A percentile compares a stretch with the other conserved stretches of the same genome.
Evolutionary conservation across 2,888 invertebrate species (phyloP).

Genomic region (Callinectes sapidus): DNA sequence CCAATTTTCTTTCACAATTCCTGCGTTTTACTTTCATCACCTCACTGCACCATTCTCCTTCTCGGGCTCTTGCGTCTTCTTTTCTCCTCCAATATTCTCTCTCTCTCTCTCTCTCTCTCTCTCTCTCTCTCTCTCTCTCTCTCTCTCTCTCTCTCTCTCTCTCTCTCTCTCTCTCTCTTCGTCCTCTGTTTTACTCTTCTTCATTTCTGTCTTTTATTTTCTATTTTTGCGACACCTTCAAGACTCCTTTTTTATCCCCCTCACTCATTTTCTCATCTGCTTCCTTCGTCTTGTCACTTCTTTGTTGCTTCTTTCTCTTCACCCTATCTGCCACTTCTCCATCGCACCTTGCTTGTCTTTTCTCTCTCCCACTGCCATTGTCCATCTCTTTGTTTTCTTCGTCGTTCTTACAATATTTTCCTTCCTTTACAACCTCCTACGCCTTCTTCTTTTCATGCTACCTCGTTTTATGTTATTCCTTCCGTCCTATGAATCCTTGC

Average conservation of each 20-base stretch:
- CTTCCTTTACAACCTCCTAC: background rate
- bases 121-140: slow-evolving; percentile 43
- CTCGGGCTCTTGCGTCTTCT: background rate
- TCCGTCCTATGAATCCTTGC: background rate
- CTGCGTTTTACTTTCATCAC: background rate
- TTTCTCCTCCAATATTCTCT: background rate
- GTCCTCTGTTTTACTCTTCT: background rate
- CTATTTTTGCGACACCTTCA: background rate
- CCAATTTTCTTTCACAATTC: background rate
- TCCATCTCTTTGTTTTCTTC: background rate
- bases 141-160: slow-evolving; percentile 25
- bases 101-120: slow-evolving; percentile 47
- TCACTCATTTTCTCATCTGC: background rate
- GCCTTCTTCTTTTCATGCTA: background rate
- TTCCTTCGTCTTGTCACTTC: background rate
- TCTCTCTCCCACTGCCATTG: background rate
- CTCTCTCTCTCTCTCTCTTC: slow-evolving; percentile 10
- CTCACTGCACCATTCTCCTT: background rate
- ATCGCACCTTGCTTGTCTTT: background rate
- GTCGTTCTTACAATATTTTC: background rate
- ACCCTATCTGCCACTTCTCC: background rate
- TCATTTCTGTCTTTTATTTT: background rate
- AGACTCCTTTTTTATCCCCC: background rate
- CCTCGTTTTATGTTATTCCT: background rate
- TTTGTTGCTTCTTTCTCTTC: background rate